These are phyloP conservation scores for Oxytorus armatus DNA, from an alignment of 2,888 invertebrate species.

Conservation along the genomic window DNA sequence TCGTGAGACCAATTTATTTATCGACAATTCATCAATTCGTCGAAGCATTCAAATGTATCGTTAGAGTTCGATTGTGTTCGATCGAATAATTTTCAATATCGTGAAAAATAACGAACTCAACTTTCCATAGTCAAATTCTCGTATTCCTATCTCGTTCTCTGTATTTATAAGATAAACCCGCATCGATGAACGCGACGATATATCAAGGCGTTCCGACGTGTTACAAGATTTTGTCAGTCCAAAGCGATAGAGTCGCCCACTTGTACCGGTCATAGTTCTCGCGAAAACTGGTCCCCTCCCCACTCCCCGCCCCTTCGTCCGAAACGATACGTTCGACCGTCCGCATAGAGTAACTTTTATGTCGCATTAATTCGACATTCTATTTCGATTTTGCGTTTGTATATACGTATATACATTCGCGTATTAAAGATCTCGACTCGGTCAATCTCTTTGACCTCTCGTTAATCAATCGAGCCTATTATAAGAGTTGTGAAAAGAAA, in stretches of 20 bases:
- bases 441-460: slow-evolving; percentile 64
- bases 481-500: slow-evolving; percentile 12
- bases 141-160: slow-evolving; percentile 21
- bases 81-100: slow-evolving; percentile 15
- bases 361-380: slow-evolving; percentile 67
- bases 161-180: slow-evolving; percentile 72
- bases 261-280: slow-evolving; percentile 62
- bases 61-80: slow-evolving; percentile 15
- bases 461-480: slow-evolving; percentile 59
- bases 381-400: slow-evolving; percentile 44
- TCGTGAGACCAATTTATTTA: slow-evolving; percentile 3
- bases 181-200: slow-evolving; percentile 69
- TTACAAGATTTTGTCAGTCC: slow-evolving; percentile 72
- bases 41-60: not conserved
- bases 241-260: slow-evolving; percentile 71
- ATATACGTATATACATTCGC: slow-evolving; percentile 4
- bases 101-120: slow-evolving; percentile 25
- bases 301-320: not conserved
- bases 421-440: slow-evolving; percentile 40
- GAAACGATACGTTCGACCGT: slow-evolving; percentile 45
- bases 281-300: slow-evolving; percentile 44
- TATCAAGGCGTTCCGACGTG: slow-evolving; percentile 68
- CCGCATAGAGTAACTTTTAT: slow-evolving; percentile 62
- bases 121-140: slow-evolving; percentile 37
- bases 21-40: not conserved